Evolutionary conservation across 2,888 invertebrate genomes (phyloP), one percentile per base, ranked within the genome.

Genomic region (Ethmia dodecea): DNA sequence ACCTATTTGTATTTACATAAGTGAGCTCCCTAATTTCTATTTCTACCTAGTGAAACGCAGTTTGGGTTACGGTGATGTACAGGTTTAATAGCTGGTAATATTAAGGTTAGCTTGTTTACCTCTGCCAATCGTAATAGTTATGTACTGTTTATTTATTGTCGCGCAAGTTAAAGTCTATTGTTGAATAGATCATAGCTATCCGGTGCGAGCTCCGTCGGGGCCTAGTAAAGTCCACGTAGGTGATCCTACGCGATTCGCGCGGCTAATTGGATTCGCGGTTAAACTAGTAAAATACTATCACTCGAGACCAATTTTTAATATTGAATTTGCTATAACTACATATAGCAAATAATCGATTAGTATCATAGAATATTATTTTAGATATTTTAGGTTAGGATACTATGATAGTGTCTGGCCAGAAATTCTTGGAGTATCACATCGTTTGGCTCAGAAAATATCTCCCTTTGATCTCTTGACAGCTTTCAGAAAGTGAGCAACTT

Each of bases 361-460:
- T 75, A 74, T 75, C 72, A 75, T 81, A 81, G 79, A 72, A 70
- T 76, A 74, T 80, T 77, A 77, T 78, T 80, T 80, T 80, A 84
- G 84, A 80, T 80, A 78, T 79, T 80, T 80, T 84, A 84, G 84
- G 83, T 83, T 81, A 86, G 86, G 81, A 80, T 84, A 83, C 86
- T 84, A 73, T 60, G 80, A 78, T 83, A 81, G 86, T 86, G 86
- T 86, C 86, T 84, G 86, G 83, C 86, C 86, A 80, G 76, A 83
- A 84, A 80, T 79, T 77, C 80, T 81, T 74, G 86, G 83, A 84
- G 86, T 77, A 81, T 81, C 79, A 84, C 86, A 86, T 81, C 86
- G 76, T 84, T 84, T 80, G 86, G 86, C 79, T 83, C 86, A 86
- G 86, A 84, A 78, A 78, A 80, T 83, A 80, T 81, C 81, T 75